Conservation (phyloP, 1,140 invertebrate species). For the Chironomus tepperi region DNA sequence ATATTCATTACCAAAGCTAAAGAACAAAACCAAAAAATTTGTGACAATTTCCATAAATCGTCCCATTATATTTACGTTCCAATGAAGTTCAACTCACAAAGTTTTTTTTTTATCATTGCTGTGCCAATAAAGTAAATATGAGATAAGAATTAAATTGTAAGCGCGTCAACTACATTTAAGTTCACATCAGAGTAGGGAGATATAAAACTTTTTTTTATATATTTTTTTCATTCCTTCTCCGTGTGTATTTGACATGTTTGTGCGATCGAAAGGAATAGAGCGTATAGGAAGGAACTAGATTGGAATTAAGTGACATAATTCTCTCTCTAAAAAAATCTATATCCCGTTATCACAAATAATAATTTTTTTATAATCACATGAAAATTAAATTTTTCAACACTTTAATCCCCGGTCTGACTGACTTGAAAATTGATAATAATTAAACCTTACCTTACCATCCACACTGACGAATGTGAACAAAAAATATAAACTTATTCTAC, state of each 20-base stretch:
- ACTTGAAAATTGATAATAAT: conserved; percentile 3
- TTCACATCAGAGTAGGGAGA: neutral
- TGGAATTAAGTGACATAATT: too few relatives aligned
- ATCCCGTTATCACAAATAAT: neutral
- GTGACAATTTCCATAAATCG: neutral
- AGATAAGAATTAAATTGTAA: conserved; percentile 23
- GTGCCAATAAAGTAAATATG: conserved; percentile 20
- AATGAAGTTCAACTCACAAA: neutral
- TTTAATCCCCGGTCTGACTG: neutral
- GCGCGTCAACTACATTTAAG: conserved; percentile 9
- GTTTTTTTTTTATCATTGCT: neutral
- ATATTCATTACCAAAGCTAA: neutral
- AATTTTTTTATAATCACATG: neutral
- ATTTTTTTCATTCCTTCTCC: too few relatives aligned
- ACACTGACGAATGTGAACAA: neutral
- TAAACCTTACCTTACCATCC: neutral
- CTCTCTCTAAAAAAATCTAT: too few relatives aligned
- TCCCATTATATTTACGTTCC: neutral
- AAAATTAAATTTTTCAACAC: neutral
- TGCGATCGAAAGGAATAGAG: too few relatives aligned
- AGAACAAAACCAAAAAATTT: neutral
- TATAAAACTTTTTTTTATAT: neutral
- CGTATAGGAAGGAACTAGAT: too few relatives aligned
- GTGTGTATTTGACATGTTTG: too few relatives aligned
- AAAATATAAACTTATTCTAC: neutral